Base-by-base conservation (phyloP, 1,140 invertebrate genomes). In the Calosoma granatense region DNA sequence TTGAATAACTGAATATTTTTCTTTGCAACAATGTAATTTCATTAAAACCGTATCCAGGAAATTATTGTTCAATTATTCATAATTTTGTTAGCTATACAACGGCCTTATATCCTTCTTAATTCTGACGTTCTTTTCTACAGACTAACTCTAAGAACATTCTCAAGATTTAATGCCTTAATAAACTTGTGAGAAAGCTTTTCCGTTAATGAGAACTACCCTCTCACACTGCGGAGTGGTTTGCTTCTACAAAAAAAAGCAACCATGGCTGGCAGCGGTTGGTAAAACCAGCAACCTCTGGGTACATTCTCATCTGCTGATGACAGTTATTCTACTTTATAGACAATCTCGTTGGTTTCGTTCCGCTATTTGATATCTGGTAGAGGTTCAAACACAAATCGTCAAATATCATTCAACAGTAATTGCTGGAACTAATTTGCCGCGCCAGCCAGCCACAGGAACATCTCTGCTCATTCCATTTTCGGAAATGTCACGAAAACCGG, bases 161-260 rank as follows among this genome's bases (percentile, higher is more conserved):
- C 17, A 47, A 47, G 41, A 47, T 47, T 47, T 47, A 47, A 47
- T 47, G 15, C 9, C 41, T 47, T 47, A 47, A 47, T 47, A 47
- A 47, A 47, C 6, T 47, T 47, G 9, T 47, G 3, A 3, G 41
- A 47, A 47, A 47, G 41, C 41, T 47, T 47, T 47, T 47, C 41
- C 41, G 6, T 47, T 47, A 47, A 47, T 47, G 41, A 47, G 41
- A 9, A 17, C 41, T 47, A 17, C 41, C 15, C 41, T 9, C 41
- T 6, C 26, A 14, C 14, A 30, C 26, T 30, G 14, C 26, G 14
- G 26, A 30, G n/a, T 30, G 14, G 6, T 6, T 6, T 14, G 26
- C 14, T 30, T 30, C 14, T 30, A 30, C 14, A 30, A 30, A 30
- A 30, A 30, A 30, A 30, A 6, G 6, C 26, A 30, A 4, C 4